Evolutionary conservation across 1,140 invertebrate species (phyloP).

Genomic region (Pteromalus puparum): DNA sequence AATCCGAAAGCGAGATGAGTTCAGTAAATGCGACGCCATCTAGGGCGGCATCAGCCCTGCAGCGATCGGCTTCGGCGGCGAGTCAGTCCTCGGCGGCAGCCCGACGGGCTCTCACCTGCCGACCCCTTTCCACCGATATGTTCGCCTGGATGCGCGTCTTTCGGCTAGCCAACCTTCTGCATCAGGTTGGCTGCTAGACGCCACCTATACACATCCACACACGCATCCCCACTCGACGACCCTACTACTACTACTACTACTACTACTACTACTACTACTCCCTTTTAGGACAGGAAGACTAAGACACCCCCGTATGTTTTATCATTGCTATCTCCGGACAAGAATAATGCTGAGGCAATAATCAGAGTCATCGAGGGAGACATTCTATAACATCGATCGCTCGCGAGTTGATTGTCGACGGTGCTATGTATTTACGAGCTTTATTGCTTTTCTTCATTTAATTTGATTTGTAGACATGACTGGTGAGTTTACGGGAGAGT

Average conservation of each 20-base stretch:
- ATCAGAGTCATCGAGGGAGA: too few relatives aligned
- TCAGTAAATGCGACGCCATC: slow-evolving; percentile 64
- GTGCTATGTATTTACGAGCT: too few relatives aligned
- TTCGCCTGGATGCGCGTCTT: slow-evolving; percentile 74
- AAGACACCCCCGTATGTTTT: too few relatives aligned
- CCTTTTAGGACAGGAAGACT: background rate
- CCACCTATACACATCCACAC: slow-evolving; percentile 44
- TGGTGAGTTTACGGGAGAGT: too few relatives aligned
- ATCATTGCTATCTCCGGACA: too few relatives aligned
- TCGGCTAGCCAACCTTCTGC: slow-evolving; percentile 68
- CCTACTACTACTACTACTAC: slow-evolving; percentile 50
- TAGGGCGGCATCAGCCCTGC: slow-evolving; percentile 46
- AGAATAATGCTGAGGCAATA: too few relatives aligned
- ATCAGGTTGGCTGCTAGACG: slow-evolving; percentile 69
- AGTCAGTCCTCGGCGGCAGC: slow-evolving; percentile 44
- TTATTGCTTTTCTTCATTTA: too few relatives aligned
- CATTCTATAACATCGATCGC: too few relatives aligned
- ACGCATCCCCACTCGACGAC: background rate
- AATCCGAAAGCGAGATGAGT: slow-evolving; percentile 69
- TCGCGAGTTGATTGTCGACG: too few relatives aligned
- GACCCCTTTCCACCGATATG: slow-evolving; percentile 65
- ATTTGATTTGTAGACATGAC: too few relatives aligned
- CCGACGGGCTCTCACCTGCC: slow-evolving; percentile 56
- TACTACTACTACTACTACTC: slow-evolving; percentile 50
- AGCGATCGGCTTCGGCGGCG: slow-evolving; percentile 53